Conservation (phyloP, 2,797 vertebrate genomes). For the Thalassophryne amazonica region DNA sequence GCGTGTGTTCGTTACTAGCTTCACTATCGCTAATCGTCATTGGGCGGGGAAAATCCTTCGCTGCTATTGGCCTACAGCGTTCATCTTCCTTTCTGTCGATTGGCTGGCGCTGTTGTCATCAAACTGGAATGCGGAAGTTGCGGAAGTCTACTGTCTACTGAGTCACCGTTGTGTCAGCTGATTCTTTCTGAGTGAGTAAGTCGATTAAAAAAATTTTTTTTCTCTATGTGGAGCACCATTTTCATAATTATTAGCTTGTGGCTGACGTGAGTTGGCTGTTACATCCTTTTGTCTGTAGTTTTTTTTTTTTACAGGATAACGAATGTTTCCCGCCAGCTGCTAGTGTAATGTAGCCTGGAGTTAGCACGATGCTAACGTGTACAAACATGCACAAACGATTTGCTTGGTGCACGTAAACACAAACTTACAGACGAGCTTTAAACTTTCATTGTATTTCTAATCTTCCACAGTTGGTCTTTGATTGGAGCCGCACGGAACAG, state of each 20-base stretch:
- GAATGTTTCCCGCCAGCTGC: slow-evolving; percentile 9
- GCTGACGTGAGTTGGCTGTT: neutral
- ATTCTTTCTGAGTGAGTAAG: slow-evolving; percentile 85
- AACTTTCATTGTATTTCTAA: too few relatives aligned
- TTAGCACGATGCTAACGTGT: slow-evolving; percentile 60
- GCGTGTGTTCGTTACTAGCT: slow-evolving; percentile 61
- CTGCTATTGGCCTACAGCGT: slow-evolving; percentile 40
- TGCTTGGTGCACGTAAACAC: neutral
- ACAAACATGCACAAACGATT: slow-evolving; percentile 21
- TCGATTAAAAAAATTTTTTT: too few relatives aligned
- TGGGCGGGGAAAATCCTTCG: slow-evolving; percentile 17
- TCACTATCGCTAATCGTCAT: slow-evolving; percentile 29
- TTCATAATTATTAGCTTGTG: too few relatives aligned
- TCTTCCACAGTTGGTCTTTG: too few relatives aligned
- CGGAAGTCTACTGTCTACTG: slow-evolving; percentile 74
- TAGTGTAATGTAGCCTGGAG: slow-evolving; percentile 37
- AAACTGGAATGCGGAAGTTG: slow-evolving; percentile 80
- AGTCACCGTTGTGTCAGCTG: slow-evolving; percentile 87
- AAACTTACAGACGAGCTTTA: neutral
- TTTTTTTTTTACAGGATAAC: slow-evolving; percentile 15
- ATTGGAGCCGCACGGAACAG: too few relatives aligned
- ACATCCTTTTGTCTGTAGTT: slow-evolving; percentile 1
- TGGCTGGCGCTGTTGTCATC: slow-evolving; percentile 65
- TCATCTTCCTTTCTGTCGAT: slow-evolving; percentile 15
- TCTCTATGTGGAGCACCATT: too few relatives aligned